phyloP scores from a whole-genome alignment of 1,140 invertebrate species.

The Drosophila prosaltans region DNA sequence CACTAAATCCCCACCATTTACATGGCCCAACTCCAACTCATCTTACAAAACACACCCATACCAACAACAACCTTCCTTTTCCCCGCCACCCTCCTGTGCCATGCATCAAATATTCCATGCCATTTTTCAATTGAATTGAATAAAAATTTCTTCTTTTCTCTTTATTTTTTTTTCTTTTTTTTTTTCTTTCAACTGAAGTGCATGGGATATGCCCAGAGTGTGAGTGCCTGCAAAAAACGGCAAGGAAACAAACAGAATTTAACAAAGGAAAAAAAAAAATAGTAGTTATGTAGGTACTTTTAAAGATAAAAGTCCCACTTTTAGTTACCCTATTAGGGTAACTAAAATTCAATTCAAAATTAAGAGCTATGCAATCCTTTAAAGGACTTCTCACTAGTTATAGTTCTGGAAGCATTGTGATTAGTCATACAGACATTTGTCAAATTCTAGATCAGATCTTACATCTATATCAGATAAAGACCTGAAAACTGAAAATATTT shows the following conservation, averaged over 20 bases:
- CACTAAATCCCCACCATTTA: not conserved
- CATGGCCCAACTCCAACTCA: not conserved
- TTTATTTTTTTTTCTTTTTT: not conserved
- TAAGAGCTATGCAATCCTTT: too few relatives aligned
- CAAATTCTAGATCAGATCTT: too few relatives aligned
- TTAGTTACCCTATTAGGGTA: not conserved
- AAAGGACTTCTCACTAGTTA: too few relatives aligned
- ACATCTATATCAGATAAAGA: too few relatives aligned
- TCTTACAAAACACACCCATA: not conserved
- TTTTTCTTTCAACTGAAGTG: conserved; percentile 13
- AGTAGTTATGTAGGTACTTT: not conserved
- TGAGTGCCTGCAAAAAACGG: conserved; percentile 2
- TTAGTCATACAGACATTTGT: too few relatives aligned
- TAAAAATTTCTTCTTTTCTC: conserved; percentile 37
- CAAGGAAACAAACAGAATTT: not conserved
- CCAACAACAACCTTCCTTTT: too few relatives aligned
- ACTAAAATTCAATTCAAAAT: too few relatives aligned
- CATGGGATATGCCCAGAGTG: not conserved
- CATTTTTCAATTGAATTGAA: conserved; percentile 80
- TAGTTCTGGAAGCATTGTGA: too few relatives aligned
- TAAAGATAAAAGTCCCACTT: too few relatives aligned
- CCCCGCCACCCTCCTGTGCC: conserved; percentile 20
- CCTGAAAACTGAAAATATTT: too few relatives aligned
- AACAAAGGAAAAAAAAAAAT: not conserved
- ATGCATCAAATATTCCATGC: conserved; percentile 71